Conservation (phyloP, 1,140 invertebrate genomes). For the Drosophila murphyi region DNA sequence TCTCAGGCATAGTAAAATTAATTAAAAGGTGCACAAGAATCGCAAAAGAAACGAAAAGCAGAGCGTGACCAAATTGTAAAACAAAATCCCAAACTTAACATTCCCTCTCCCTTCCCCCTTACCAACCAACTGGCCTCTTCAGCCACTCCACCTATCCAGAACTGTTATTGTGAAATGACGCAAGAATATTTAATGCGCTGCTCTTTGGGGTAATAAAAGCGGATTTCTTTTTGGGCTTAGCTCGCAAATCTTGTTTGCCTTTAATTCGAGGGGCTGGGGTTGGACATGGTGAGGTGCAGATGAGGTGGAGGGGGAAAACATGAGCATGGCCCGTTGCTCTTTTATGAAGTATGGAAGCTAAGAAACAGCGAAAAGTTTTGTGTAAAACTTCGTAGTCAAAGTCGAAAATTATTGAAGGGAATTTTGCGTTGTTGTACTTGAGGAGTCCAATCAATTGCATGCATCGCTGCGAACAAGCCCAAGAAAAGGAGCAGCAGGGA, state of each 20-base stretch:
- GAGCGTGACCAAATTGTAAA: conserved; percentile 76
- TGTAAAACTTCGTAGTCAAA: conserved; percentile 42
- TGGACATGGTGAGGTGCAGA: not conserved
- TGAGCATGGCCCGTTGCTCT: conserved; percentile 31
- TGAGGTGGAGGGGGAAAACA: conserved; percentile 10
- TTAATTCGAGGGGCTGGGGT: conserved; percentile 32
- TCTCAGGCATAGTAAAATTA: conserved; percentile 60
- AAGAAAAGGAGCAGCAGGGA: not conserved
- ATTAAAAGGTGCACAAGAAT: conserved; percentile 65
- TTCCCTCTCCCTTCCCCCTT: not conserved
- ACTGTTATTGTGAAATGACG: conserved; percentile 58
- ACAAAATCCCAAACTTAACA: conserved; percentile 38
- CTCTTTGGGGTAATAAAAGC: conserved; percentile 71
- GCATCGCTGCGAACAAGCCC: conserved; percentile 44
- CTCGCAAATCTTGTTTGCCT: conserved; percentile 74
- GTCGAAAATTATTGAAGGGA: conserved; percentile 55
- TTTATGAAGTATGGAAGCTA: conserved; percentile 51
- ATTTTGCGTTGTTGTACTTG: conserved; percentile 55
- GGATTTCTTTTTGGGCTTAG: conserved; percentile 61
- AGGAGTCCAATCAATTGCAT: conserved; percentile 70
- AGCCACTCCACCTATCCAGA: not conserved
- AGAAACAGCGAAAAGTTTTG: conserved; percentile 37
- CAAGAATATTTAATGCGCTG: conserved; percentile 75
- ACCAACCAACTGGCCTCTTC: too few species aligned
- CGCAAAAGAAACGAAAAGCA: conserved; percentile 57